phyloP scores from a whole-genome alignment of 2,888 invertebrate species.

The Alcis repandata region DNA sequence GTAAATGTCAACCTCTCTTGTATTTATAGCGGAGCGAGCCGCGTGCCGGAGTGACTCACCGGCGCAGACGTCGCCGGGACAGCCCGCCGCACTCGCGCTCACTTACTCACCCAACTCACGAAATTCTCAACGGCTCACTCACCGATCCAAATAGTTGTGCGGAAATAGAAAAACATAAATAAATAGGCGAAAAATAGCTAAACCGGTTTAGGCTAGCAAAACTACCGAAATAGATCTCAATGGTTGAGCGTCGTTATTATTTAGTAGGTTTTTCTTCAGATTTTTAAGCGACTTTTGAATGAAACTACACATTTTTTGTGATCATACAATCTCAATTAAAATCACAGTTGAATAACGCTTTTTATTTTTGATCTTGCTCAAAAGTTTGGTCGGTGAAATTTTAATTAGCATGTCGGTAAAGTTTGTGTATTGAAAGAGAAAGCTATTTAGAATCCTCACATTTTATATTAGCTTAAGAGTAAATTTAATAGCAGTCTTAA shows the following conservation, averaged over 20 bases:
- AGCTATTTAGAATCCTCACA: slow-evolving; percentile 57
- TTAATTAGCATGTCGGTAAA: slow-evolving; percentile 64
- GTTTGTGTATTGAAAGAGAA: slow-evolving; percentile 59
- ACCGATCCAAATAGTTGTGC: slow-evolving; percentile 53
- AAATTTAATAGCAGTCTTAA: slow-evolving; percentile 51
- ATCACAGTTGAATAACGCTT: slow-evolving; percentile 48
- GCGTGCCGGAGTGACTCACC: slow-evolving; percentile 78
- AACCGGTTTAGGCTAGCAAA: slow-evolving; percentile 25
- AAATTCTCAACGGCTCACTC: slow-evolving; percentile 58
- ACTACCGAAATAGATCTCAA: slow-evolving; percentile 30
- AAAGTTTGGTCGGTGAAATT: slow-evolving; percentile 65
- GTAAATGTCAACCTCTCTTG: slow-evolving; percentile 81
- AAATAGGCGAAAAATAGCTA: slow-evolving; percentile 40
- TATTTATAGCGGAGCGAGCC: slow-evolving; percentile 76
- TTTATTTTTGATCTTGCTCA: slow-evolving; percentile 49
- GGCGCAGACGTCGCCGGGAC: slow-evolving; percentile 74
- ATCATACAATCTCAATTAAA: background rate
- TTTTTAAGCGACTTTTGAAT: background rate
- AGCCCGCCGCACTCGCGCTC: slow-evolving; percentile 60
- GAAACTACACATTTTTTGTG: background rate
- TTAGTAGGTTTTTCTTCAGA: background rate
- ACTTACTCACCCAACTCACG: slow-evolving; percentile 53
- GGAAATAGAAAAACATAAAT: slow-evolving; percentile 50
- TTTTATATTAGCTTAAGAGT: slow-evolving; percentile 42
- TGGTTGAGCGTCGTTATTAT: background rate